Percentiles rank a stretch among this genome's conserved stretches.
These are phyloP conservation scores for Coccyzus lansbergi DNA, from an alignment of 2,797 vertebrate species.

Conservation along the genomic window DNA sequence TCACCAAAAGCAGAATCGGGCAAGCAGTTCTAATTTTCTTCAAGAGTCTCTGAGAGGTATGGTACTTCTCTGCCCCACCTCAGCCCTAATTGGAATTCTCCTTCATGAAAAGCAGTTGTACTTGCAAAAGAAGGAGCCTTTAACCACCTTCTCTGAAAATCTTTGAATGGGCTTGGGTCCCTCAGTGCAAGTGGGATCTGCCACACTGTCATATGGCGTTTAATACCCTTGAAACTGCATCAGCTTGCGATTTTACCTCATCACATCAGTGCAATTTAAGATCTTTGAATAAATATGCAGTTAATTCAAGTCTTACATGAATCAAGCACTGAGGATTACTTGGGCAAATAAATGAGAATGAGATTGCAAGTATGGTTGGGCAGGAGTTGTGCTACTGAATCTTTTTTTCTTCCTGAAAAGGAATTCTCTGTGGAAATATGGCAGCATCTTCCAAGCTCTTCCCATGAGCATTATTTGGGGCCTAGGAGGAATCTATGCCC, in stretches of 20 bases:
- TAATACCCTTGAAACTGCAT: constrained; percentile 60
- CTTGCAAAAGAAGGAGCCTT: not conserved
- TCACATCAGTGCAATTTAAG: constrained; percentile 48
- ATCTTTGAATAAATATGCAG: constrained; percentile 62
- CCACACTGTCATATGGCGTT: not conserved
- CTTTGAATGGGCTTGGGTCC: not conserved
- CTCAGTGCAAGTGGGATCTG: not conserved
- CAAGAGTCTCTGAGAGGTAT: not conserved
- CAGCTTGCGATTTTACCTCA: constrained; percentile 55
- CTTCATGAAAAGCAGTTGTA: not conserved
- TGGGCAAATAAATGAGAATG: constrained; percentile 61
- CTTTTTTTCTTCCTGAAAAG: constrained; percentile 7
- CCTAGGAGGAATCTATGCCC: not conserved
- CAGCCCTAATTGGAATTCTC: not conserved
- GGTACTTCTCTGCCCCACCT: not conserved
- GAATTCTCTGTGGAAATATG: not conserved
- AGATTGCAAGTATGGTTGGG: not conserved
- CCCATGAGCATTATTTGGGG: not conserved
- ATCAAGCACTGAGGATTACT: constrained; percentile 67
- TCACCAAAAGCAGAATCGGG: not conserved
- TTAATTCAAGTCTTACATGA: constrained; percentile 67
- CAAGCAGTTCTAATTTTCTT: not conserved
- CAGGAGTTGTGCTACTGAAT: not conserved
- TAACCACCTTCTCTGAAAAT: not conserved
- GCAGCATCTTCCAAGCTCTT: not conserved